Conservation (phyloP, 2,888 invertebrate genomes). For the Empis stercorea region DNA sequence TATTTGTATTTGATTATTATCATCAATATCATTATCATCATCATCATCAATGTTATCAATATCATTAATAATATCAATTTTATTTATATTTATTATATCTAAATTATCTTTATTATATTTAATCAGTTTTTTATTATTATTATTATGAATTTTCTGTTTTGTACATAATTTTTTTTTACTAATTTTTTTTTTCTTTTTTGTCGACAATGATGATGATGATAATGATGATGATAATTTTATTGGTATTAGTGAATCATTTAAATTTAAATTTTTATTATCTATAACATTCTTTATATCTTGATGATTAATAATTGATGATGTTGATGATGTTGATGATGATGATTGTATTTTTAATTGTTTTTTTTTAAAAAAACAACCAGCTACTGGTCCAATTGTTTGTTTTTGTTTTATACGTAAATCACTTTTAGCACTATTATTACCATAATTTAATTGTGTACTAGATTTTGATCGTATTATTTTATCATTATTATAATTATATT, state of each 20-base stretch:
- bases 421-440: constrained; percentile 52
- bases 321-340: too few relatives aligned
- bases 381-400: constrained; percentile 59
- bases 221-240: background rate
- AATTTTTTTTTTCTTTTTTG: background rate
- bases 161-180: background rate
- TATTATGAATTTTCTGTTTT: background rate
- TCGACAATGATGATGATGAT: background rate
- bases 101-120: too few relatives aligned
- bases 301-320: background rate
- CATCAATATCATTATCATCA: too few relatives aligned
- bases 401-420: constrained; percentile 58
- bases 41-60: too few relatives aligned
- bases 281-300: background rate
- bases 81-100: too few relatives aligned
- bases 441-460: constrained; percentile 29
- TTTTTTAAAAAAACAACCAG: constrained; percentile 45
- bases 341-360: too few relatives aligned
- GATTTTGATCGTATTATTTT: constrained; percentile 18
- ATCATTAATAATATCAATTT: too few relatives aligned
- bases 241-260: background rate
- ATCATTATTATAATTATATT: constrained; percentile 7
- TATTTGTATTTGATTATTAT: too few relatives aligned
- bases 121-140: background rate
- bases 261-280: background rate